These are phyloP conservation scores for Octodon degus DNA, from an alignment of 2,113 vertebrate species.

Conservation along the genomic window DNA sequence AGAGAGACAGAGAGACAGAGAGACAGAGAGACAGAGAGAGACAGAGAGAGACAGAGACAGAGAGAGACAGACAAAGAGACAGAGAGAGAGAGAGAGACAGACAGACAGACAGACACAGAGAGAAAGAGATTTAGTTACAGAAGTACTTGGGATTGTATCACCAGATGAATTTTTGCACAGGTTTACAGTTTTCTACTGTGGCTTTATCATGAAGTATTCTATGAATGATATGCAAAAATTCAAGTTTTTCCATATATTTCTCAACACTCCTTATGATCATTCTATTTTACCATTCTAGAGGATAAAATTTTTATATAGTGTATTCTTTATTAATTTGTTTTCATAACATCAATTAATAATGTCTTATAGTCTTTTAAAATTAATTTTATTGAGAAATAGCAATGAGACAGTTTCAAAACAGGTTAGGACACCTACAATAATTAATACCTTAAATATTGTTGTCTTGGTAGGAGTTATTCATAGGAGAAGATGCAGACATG, in stretches of 20 bases:
- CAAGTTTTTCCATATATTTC: not conserved
- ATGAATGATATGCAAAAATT: not conserved
- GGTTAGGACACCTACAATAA: no score
- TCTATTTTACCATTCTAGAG: not conserved
- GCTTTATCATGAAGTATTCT: no score
- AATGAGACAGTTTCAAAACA: no score
- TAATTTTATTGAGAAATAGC: no score
- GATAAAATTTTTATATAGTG: not conserved
- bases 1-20: accelerated
- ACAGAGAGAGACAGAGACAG: accelerated
- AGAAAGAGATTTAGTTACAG: not conserved
- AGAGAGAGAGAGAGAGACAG: no score
- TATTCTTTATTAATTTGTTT: not conserved
- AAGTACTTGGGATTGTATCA: not conserved
- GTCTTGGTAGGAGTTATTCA: no score
- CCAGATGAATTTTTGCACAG: not conserved
- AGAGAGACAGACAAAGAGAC: no score
- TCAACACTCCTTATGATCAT: not conserved
- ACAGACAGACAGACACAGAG: no score
- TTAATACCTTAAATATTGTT: no score
- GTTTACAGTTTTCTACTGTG: not conserved
- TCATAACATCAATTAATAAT: not conserved
- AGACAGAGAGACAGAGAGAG: accelerated
- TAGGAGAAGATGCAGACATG: no score
- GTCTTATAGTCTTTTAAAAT: not conserved